phyloP scores from a whole-genome alignment of 2,113 vertebrate genomes.

The Monopterus albus region DNA sequence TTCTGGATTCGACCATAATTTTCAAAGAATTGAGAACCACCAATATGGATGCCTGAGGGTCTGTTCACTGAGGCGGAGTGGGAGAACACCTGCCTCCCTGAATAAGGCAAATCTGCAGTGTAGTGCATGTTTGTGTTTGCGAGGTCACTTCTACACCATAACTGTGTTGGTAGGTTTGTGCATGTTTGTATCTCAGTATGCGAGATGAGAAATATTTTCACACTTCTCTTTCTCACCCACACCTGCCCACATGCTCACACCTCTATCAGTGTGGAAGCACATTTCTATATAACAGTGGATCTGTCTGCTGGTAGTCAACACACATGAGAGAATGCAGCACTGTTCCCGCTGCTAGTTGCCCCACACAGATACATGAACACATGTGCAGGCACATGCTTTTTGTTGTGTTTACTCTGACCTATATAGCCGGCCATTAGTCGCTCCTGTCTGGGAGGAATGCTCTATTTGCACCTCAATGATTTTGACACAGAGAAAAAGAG shows the following conservation, averaged over 20 bases:
- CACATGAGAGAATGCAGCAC: conserved; percentile 22
- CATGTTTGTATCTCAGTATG: conserved; percentile 9
- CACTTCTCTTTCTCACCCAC: conserved; percentile 8
- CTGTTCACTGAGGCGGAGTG: background rate
- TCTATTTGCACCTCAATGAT: conserved; percentile 66
- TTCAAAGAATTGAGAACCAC: no score
- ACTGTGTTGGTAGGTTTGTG: background rate
- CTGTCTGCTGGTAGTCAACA: conserved; percentile 5
- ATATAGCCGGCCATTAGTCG: conserved; percentile 58
- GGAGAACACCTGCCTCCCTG: background rate
- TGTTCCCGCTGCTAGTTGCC: background rate
- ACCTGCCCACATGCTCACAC: conserved; percentile 14
- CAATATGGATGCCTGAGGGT: background rate
- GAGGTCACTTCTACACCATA: background rate
- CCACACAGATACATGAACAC: background rate
- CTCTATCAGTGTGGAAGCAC: conserved; percentile 3
- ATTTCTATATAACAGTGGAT: conserved; percentile 29
- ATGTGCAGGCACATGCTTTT: conserved; percentile 21
- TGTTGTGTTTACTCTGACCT: conserved; percentile 62
- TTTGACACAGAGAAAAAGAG: conserved; percentile 52
- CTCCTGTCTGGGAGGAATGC: conserved; percentile 56
- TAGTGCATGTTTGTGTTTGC: background rate
- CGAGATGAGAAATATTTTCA: conserved; percentile 27
- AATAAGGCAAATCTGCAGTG: background rate
- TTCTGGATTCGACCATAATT: no score